Conservation (phyloP, 2,797 vertebrate species). For the Neosilurus hyrtlii region DNA sequence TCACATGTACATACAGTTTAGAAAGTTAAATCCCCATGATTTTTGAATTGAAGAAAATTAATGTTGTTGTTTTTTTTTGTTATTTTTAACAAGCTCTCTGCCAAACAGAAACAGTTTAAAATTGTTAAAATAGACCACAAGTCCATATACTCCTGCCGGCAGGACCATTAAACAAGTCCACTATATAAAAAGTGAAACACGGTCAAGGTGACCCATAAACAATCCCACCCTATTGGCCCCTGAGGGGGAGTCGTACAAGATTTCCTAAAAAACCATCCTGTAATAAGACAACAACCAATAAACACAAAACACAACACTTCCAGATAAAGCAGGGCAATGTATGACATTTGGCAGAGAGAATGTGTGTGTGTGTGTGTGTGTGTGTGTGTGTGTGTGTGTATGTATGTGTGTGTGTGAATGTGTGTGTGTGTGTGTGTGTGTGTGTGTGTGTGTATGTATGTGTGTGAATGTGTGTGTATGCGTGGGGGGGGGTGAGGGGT, state of each 20-base stretch:
- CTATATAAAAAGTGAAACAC: too few relatives aligned
- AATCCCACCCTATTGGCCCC: too few relatives aligned
- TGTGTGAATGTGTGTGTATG: too few relatives aligned
- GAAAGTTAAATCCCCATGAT: neutral
- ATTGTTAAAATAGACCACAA: neutral
- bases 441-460: neutral
- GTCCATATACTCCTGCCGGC: too few relatives aligned
- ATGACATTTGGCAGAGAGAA: neutral
- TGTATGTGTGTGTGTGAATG: too few relatives aligned
- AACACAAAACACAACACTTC: neutral
- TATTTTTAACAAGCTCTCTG: too few relatives aligned
- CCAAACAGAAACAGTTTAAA: neutral
- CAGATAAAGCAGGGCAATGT: neutral
- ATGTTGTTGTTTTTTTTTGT: too few relatives aligned
- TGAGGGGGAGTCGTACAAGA: too few relatives aligned
- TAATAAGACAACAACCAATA: neutral
- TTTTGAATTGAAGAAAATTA: neutral
- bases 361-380: neutral
- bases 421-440: conserved; percentile 4
- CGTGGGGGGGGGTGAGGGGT: neutral
- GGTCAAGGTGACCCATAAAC: too few relatives aligned
- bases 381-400: neutral
- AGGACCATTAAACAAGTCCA: too few relatives aligned
- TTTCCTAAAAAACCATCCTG: neutral
- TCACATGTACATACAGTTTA: neutral